Base-by-base conservation (phyloP, 2,888 invertebrate species). In the Steinernema carpocapsae region DNA sequence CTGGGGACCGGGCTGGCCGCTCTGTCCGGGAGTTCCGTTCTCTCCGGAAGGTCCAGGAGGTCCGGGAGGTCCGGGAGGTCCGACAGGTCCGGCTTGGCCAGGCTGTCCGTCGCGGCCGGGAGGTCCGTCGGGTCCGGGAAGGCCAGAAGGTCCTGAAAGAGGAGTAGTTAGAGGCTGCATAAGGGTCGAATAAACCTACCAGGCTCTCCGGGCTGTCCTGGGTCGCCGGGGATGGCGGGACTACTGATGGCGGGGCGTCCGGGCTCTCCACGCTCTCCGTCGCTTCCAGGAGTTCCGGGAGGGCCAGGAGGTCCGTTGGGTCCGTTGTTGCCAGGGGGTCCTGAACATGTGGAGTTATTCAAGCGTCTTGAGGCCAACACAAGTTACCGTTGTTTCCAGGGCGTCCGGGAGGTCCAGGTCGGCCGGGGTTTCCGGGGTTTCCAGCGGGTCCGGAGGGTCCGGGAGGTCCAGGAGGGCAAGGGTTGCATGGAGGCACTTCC, bases 401-500 rank as follows among this genome's bases (percentile, higher is more conserved):
- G 45, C 84, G 74, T 73, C 86, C 86, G 19, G 86, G 85, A 56
- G 82, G 81, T 42, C 86, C 86, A 56, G 84, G 83, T 24, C 80
- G 77, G 37, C 84, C 85, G 22, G 83, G 82, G 70, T 82, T 78
- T 74, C 82, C 80, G 59, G 73, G 56, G 72, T 76, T 72, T 26
- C 72, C 78, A n/a, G 83, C 80, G 46, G 82, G 74, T 73, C 84
- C 84, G n/a, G 84, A 82, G 48, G 81, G 81, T 71, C 84, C 83
- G 43, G 82, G 80, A 19, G 84, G 74, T 71, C 86, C 86, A 56
- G 86, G 85, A 42, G 86, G 85, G 77, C 87, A 87, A 1, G 86
- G 84, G 73, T 87, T 86, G 79, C 86, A 86, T 7, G 86, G 86
- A 48, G 86, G 86, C 19, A 86, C 79, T 70, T 87, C 86, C 51